Percentiles rank a stretch among this genome's conserved stretches.
Evolutionary conservation across 2,888 invertebrate genomes (phyloP).

Genomic region (Trissonchulus latispiculum): DNA sequence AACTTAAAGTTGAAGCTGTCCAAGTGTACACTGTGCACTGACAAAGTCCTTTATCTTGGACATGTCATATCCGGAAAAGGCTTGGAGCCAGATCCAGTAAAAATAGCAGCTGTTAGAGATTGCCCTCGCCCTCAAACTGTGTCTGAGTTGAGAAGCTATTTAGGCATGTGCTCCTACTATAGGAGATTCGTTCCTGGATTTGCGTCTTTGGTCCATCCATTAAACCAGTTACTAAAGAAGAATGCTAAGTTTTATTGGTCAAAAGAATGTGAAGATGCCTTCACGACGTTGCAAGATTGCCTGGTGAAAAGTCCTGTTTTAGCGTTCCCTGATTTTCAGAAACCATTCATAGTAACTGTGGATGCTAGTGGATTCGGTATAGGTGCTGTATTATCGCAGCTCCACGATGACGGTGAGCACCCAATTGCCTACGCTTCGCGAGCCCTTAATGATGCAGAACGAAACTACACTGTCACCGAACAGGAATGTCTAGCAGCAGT

Average conservation of each 20-base stretch:
- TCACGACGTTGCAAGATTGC: no score
- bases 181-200: background rate
- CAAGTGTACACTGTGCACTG: no score
- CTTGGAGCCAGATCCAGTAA: conserved; percentile 1
- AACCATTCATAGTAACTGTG: conserved; percentile 27
- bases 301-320: no score
- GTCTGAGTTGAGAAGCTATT: background rate
- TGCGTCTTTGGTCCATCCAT: no score
- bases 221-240: no score
- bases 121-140: conserved; percentile 14
- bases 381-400: conserved; percentile 31
- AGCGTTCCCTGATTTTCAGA: no score
- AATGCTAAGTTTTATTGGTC: no score
- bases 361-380: conserved; percentile 32
- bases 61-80: conserved; percentile 20
- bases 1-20: conserved; percentile 28
- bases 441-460: conserved; percentile 28
- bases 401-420: conserved; percentile 22
- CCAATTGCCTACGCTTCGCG: conserved; percentile 32
- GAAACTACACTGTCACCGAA: conserved; percentile 30
- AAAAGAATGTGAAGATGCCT: no score
- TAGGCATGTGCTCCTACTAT: background rate
- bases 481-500: conserved; percentile 30
- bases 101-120: background rate
- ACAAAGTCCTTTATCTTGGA: no score